Percentiles rank a stretch among this genome's conserved stretches.
Evolutionary conservation across 2,888 invertebrate genomes (phyloP).

Genomic region (Dynastes tityus): DNA sequence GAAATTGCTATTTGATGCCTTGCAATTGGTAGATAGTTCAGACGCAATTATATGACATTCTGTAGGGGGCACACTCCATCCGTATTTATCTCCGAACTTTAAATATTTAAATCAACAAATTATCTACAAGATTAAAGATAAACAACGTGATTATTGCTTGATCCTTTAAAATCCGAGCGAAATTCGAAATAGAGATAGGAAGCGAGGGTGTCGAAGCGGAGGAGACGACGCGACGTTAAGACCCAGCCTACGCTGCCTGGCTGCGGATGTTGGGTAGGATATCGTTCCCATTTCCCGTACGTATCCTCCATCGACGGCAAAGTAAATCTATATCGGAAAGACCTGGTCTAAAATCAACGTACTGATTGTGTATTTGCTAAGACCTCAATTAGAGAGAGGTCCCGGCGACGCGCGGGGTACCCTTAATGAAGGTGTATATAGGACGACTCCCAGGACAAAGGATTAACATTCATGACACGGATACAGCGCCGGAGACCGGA

Average conservation of each 20-base stretch:
- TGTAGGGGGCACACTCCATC: neutral
- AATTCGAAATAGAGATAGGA: constrained; percentile 13
- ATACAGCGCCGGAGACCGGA: constrained; percentile 30
- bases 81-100: neutral
- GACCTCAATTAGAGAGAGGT: constrained; percentile 58
- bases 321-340: constrained; percentile 50
- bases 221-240: constrained; percentile 22
- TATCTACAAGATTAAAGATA: constrained; percentile 28
- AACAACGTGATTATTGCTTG: constrained; percentile 30
- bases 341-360: constrained; percentile 55
- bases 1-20: no score
- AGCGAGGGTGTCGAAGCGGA: constrained; percentile 12
- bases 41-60: no score
- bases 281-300: constrained; percentile 15
- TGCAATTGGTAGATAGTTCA: no score
- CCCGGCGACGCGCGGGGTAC: constrained; percentile 54
- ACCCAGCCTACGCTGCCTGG: neutral
- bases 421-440: constrained; percentile 58
- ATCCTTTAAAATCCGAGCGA: constrained; percentile 32
- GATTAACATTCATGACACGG: constrained; percentile 50
- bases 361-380: constrained; percentile 57
- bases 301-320: constrained; percentile 30
- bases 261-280: constrained; percentile 7
- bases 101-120: constrained; percentile 31
- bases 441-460: constrained; percentile 53